Base-by-base conservation (phyloP, 1,140 invertebrate genomes). In the Aphelenchoides avenae region DNA sequence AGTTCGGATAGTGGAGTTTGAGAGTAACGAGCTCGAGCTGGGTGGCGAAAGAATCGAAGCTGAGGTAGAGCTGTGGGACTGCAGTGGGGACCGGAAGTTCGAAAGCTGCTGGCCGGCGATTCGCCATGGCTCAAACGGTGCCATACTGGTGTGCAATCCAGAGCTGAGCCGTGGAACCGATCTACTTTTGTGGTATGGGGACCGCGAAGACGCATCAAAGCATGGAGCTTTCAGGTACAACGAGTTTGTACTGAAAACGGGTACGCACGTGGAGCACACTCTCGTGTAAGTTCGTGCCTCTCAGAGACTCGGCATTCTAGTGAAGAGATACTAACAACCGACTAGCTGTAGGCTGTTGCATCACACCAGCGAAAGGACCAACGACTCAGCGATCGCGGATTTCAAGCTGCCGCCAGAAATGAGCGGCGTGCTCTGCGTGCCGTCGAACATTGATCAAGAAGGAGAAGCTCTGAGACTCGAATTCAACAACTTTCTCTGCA, bases 61-160 rank as follows among this genome's bases (percentile, higher is more conserved):
- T 34, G 85, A 86, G 65, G 56, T 56, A 57, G 85, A 86, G 74
- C 70, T 87, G 37, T 86, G 85, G 85, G 85, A 86, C 70, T 84
- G 84, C 61, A 85, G 84, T 77, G 85, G 85, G n/a, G 83, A 86
- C 73, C 68, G 73, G 51, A 84, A 82, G 83, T 86, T 80, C 79
- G 55, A 60, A 48, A 52, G 43, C 27, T 88, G 86, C 73, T 89
- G 87, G 87, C 84, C 87, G 46, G 85, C 85, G 6, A 81, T 88
- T 55, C 83, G 84, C 39, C 80, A 82, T 71, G 84, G 85, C 70
- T 79, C 83, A 2, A 82, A 85, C 66, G 87, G 86, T 22, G 82
- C 87, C n/a, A 82, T 89, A 42, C 82, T 89, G 66, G 85, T 88
- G 3, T 87, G 84, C 62, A 86, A 84, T 66, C 81, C 83, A 18